Conservation (phyloP, 2,888 invertebrate genomes). For the Lumbricus terrestris region DNA sequence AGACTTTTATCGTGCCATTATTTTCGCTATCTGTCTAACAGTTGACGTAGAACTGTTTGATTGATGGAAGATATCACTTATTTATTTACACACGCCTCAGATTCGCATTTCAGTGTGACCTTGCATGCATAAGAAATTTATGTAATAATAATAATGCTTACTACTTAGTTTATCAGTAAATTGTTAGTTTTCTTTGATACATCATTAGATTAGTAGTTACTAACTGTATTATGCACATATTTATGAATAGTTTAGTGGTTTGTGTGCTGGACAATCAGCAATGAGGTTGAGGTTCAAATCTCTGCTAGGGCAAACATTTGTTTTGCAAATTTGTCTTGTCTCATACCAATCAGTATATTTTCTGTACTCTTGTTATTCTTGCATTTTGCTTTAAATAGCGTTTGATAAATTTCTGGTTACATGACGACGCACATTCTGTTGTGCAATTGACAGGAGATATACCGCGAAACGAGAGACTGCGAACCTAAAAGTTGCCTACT, state of each 20-base stretch:
- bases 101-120: no score
- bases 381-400: background rate
- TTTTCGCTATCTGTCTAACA: no score
- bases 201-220: background rate
- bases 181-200: background rate
- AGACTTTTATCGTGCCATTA: no score
- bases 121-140: no score
- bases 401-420: background rate
- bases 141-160: no score
- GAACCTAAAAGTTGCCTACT: conserved; percentile 6
- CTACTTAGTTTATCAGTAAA: background rate
- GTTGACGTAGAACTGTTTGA: no score
- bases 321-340: no score
- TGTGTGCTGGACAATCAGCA: no score
- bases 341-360: background rate
- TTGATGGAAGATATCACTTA: no score
- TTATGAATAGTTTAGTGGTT: background rate
- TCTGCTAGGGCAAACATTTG: no score
- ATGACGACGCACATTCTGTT: background rate
- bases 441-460: background rate
- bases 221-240: background rate
- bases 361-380: background rate
- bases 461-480: background rate
- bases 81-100: no score
- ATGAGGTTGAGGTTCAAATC: no score